phyloP scores from a whole-genome alignment of 2,113 vertebrate genomes.

The Leuciscus idus region DNA sequence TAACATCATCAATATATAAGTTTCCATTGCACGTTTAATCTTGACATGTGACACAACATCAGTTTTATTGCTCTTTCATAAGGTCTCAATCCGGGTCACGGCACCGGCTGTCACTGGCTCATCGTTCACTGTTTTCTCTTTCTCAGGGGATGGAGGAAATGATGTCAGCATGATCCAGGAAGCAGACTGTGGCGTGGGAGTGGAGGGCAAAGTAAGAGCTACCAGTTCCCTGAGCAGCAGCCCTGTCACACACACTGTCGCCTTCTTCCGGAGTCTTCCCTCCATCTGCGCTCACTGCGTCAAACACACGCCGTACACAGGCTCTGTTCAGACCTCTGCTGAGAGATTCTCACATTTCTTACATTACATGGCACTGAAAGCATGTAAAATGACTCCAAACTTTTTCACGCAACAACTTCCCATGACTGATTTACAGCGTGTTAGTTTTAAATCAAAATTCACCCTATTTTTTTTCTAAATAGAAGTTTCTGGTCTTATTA shows the following conservation, averaged over 20 bases:
- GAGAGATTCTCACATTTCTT: constrained; percentile 34
- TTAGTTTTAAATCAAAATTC: background rate
- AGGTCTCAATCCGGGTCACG: constrained; percentile 5
- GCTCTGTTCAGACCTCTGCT: background rate
- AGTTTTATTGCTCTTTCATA: background rate
- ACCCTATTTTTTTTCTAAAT: background rate
- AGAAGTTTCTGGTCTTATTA: background rate
- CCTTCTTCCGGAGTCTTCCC: constrained; percentile 30
- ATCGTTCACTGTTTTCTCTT: constrained; percentile 65
- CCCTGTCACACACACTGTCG: background rate
- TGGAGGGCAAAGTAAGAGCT: constrained; percentile 94
- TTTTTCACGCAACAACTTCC: background rate
- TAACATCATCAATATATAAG: background rate
- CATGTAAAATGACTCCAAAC: background rate
- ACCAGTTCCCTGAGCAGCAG: background rate
- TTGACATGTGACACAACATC: background rate
- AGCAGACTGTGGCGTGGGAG: constrained; percentile 96
- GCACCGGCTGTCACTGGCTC: constrained; percentile 4
- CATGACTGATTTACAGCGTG: background rate
- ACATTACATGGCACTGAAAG: constrained; percentile 21
- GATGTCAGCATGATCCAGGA: constrained; percentile 99
- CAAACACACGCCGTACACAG: constrained; percentile 29
- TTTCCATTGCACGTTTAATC: background rate
- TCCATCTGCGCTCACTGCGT: constrained; percentile 15
- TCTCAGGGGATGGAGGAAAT: constrained; percentile 95